These are phyloP conservation scores for Pheosia tremula DNA, from an alignment of 2,888 invertebrate genomes.

Conservation along the genomic window DNA sequence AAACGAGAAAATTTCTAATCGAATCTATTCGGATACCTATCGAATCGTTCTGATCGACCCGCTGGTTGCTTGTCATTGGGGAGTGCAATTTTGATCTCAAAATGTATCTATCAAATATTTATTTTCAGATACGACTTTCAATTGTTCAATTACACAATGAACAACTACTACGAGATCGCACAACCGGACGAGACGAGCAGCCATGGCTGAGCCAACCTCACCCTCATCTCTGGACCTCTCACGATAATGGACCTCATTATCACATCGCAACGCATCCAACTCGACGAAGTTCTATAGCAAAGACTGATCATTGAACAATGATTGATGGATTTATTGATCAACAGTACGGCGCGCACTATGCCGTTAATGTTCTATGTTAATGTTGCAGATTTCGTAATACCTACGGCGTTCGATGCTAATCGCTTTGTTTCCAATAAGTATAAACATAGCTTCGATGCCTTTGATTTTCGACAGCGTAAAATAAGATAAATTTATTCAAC, in stretches of 20 bases:
- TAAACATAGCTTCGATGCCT: neutral
- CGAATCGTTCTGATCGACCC: too few species aligned
- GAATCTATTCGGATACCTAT: too few species aligned
- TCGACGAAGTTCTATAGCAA: constrained; percentile 50
- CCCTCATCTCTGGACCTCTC: constrained; percentile 30
- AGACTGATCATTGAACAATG: constrained; percentile 56
- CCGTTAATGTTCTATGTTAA: constrained; percentile 3
- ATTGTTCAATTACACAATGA: constrained; percentile 93
- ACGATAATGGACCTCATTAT: constrained; percentile 28
- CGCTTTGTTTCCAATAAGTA: neutral
- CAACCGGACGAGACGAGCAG: constrained; percentile 56
- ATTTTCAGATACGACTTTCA: constrained; percentile 92
- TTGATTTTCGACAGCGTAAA: neutral
- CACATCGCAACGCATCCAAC: constrained; percentile 16
- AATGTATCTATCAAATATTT: too few species aligned
- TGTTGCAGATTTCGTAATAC: neutral
- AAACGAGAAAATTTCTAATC: too few species aligned
- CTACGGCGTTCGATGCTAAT: neutral
- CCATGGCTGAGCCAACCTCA: constrained; percentile 59
- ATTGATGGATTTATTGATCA: constrained; percentile 53
- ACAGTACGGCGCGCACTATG: constrained; percentile 19
- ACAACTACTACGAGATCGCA: constrained; percentile 87
- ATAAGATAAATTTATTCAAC: neutral
- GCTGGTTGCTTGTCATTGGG: neutral
- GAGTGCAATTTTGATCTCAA: neutral